Conservation (phyloP, 2,113 vertebrate genomes). For the Orcinus orca region DNA sequence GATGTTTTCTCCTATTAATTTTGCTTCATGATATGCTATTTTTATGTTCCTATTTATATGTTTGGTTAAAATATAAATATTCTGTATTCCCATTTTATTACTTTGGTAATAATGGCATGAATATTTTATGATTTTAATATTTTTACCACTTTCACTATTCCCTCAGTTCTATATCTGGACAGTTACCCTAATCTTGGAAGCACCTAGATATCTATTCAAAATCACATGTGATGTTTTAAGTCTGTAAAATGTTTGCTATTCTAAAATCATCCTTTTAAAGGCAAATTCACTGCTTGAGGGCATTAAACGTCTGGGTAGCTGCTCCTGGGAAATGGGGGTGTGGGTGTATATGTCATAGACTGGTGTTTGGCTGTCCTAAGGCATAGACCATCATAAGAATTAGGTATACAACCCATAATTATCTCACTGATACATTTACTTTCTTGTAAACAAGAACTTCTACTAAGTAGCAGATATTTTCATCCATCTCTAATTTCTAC, state of each 20-base stretch:
- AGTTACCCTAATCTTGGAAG: neutral
- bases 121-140: slow-evolving; percentile 26
- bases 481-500: neutral
- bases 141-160: neutral
- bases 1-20: neutral
- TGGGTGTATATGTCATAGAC: neutral
- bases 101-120: neutral
- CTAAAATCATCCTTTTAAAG: neutral
- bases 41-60: neutral
- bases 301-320: neutral
- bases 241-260: neutral
- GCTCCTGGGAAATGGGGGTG: fast-evolving
- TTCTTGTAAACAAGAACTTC: neutral
- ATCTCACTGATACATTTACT: neutral
- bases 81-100: neutral
- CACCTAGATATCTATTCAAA: neutral
- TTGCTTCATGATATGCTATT: neutral
- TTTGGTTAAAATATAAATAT: neutral
- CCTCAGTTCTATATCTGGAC: neutral
- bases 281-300: neutral
- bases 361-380: neutral
- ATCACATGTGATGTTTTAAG: neutral
- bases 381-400: neutral
- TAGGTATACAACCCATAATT: neutral
- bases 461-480: neutral